Conservation (phyloP, 2,888 invertebrate genomes). For the Caenorhabditis drosophilae region DNA sequence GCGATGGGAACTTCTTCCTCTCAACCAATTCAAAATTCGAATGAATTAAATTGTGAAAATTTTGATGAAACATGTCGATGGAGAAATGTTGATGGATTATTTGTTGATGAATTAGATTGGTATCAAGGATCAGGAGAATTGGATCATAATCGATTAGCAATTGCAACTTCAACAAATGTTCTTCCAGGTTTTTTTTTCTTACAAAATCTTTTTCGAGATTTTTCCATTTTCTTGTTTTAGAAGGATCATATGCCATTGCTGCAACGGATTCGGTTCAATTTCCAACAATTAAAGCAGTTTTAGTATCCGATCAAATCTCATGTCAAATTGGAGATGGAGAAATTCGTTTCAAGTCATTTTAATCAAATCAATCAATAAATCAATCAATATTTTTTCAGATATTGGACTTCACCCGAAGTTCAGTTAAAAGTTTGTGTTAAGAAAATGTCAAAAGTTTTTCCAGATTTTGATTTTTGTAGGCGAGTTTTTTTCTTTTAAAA, state of each 20-base stretch:
- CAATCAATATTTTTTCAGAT: constrained; percentile 51
- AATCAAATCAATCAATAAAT: too few relatives aligned
- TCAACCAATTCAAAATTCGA: constrained; percentile 37
- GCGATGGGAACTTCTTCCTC: constrained; percentile 39
- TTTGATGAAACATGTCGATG: constrained; percentile 63
- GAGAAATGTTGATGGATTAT: constrained; percentile 65
- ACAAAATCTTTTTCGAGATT: neutral
- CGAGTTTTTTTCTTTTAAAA: neutral
- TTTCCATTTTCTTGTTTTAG: too few relatives aligned
- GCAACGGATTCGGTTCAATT: constrained; percentile 61
- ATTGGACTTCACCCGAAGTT: constrained; percentile 68
- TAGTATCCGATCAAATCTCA: constrained; percentile 59
- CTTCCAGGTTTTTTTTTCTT: constrained; percentile 44
- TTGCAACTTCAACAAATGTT: constrained; percentile 60
- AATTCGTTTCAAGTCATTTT: constrained; percentile 52
- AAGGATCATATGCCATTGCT: constrained; percentile 64
- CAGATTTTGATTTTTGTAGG: constrained; percentile 65
- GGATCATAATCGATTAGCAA: constrained; percentile 53
- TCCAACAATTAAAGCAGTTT: constrained; percentile 58
- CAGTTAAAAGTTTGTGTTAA: constrained; percentile 62
- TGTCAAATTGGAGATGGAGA: constrained; percentile 56
- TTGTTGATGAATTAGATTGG: constrained; percentile 67
- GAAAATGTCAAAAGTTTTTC: constrained; percentile 43
- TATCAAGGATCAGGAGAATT: constrained; percentile 63
- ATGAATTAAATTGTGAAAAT: constrained; percentile 57